phyloP scores from a whole-genome alignment of 2,888 invertebrate genomes.

The Acleris laterana region DNA sequence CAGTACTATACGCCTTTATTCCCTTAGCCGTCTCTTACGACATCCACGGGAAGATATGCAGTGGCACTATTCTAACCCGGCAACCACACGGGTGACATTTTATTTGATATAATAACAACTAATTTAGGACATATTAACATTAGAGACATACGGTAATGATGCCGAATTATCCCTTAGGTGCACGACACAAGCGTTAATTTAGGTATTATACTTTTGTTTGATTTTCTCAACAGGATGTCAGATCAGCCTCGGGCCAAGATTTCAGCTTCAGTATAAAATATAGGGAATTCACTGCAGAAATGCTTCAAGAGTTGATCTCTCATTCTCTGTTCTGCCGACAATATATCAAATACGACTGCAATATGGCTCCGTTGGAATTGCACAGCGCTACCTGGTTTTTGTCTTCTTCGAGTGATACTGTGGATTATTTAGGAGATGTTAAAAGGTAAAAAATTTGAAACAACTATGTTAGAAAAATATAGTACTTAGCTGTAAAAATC shows the following conservation, averaged over 20 bases:
- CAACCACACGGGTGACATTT: too few species aligned
- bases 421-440: slow-evolving; percentile 93
- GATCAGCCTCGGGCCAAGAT: slow-evolving; percentile 90
- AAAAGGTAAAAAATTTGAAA: slow-evolving; percentile 84
- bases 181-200: too few species aligned
- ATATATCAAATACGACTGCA: slow-evolving; percentile 95
- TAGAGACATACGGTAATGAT: too few species aligned
- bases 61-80: too few species aligned
- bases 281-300: slow-evolving; percentile 94
- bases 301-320: slow-evolving; percentile 95
- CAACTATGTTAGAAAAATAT: background rate
- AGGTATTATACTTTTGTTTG: background rate
- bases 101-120: too few species aligned
- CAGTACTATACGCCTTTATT: too few species aligned
- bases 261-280: slow-evolving; percentile 94
- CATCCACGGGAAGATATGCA: too few species aligned
- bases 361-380: slow-evolving; percentile 93
- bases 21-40: too few species aligned
- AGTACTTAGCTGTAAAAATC: background rate
- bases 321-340: slow-evolving; percentile 95
- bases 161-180: too few species aligned
- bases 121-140: too few species aligned
- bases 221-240: slow-evolving; percentile 86
- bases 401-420: slow-evolving; percentile 91
- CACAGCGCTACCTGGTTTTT: slow-evolving; percentile 96